Evolutionary conservation across 2,888 invertebrate species (phyloP), one percentile per base, ranked within the genome.

Genomic region (Scaeva pyrastri): DNA sequence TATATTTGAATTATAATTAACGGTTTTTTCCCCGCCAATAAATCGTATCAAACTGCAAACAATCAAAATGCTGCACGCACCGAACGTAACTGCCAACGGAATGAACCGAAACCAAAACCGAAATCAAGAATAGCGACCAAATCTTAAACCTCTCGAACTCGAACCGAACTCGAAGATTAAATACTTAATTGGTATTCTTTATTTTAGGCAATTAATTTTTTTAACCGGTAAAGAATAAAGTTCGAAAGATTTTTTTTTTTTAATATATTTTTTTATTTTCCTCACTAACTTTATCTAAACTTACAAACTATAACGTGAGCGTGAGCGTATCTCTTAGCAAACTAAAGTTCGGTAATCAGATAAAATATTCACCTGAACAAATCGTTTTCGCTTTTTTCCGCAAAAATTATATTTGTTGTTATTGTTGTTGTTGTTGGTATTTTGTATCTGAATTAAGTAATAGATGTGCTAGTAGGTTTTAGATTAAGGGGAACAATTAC

Each of bases 261-360:
- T 36, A 16, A 31, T 31, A 31, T 5, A 4, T 26, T 39, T 11
- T 0, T 39, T 26, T n/a, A n/a, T n/a, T 19, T 21, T 2, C 23
- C n/a, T 60, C 14, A 14, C 41, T 16, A 43, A 14, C 21, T 41
- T 60, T 19, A 48, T 2, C 66, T 43, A 8, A 60, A 26, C 11
- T 26, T 66, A 64, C 36, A 7, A 31, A 71, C 56, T 71, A 45
- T 62, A 85, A 77, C 82, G 74, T 66, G 82, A 71, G 56, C 82
- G 74, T 66, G 82, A 71, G 56, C 64, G 78, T 82, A 86, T 82
- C 82, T 81, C 58, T 70, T 70, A 71, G 58, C 71, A 56, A 86
- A 86, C 86, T 78, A 64, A 82, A 77, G 82, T 78, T 86, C 77
- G 64, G 86, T 74, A 86, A 86, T 86, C 86, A 71, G 77, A 39